phyloP scores from a whole-genome alignment of 2,113 vertebrate genomes.

The Enhydra lutris region DNA sequence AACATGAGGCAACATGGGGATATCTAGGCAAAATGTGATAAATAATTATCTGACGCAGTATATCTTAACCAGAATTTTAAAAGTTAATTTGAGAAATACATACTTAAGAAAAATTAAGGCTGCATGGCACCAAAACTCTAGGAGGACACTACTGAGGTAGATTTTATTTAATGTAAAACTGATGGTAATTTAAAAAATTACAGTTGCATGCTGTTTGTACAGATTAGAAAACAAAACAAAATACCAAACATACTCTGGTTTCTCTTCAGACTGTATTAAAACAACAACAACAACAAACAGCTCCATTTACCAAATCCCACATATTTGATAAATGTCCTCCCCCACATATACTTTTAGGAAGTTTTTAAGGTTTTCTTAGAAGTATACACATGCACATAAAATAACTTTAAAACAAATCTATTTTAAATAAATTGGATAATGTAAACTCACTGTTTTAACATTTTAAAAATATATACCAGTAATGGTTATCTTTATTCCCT shows the following conservation, averaged over 20 bases:
- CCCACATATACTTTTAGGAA: not conserved
- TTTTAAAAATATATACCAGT: not conserved
- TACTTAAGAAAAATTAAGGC: slow-evolving; percentile 27
- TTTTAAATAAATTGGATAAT: not conserved
- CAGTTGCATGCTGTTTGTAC: not conserved
- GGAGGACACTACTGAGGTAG: not conserved
- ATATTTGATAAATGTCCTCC: not conserved
- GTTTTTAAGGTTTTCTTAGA: not conserved
- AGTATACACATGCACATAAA: not conserved
- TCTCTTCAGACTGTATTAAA: not conserved
- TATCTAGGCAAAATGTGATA: slow-evolving; percentile 84
- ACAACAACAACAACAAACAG: not conserved
- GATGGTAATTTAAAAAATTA: slow-evolving; percentile 22
- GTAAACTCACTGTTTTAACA: not conserved
- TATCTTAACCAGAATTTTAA: not conserved
- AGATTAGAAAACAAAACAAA: not conserved
- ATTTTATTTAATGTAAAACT: not conserved
- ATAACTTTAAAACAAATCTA: slow-evolving; percentile 14
- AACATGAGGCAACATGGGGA: slow-evolving; percentile 94
- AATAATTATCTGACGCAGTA: slow-evolving; percentile 24
- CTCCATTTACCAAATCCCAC: not conserved
- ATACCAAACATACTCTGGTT: not conserved
- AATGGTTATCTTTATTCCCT: not conserved
- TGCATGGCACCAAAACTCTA: not conserved
- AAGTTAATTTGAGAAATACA: slow-evolving; percentile 44